Base-by-base conservation (phyloP, 2,113 vertebrate species). In the Kryptolebias marmoratus region DNA sequence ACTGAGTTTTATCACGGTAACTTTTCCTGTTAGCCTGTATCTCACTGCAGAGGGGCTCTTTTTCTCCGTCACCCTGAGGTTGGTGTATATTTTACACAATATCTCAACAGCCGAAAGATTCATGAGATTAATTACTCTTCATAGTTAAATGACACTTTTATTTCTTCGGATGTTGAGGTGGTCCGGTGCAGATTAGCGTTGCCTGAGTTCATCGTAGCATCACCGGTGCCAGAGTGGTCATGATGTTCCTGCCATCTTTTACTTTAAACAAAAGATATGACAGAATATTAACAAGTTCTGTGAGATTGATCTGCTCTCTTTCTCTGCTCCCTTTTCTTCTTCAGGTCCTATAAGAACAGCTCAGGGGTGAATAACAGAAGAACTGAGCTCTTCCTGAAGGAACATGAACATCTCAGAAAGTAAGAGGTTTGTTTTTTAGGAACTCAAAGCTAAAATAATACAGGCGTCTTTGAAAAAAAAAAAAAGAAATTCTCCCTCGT, bases 351-450 rank as follows among this genome's bases (percentile, higher is more conserved):
- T 52, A 97, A 96, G 86, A 96, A 93, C 64, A 92, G 92, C 8
- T 95, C 95, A 52, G 96, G 95, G 0, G 94, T 97, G 79, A 97
- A 97, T 68, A 97, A 97, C 92, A 95, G 96, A 71, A 94, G 94
- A 82, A 96, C 95, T 11, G 96, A 97, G 54, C 89, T 97, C 1
- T 96, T 96, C 91, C 86, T 97, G 79, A 97, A 97, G 92, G 96
- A 97, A 67, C 95, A 96, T 0, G 95, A 97, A 0, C 96, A 97
- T 85, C 95, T 97, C 72, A 90, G 93, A 80, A 96, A 95, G 96
- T 97, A 93, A 78, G 95, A 57, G 39, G 5, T 42, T 42, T 9
- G 5, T 42, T 36, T 73, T 18, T 65, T 39, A 47, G 14, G 27
- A 28, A 56, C 32, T 7, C 39, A 42, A 42, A 42, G 10, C 39